Evolutionary conservation across 2,888 invertebrate species (phyloP), one percentile per base, ranked within the genome.

Genomic region (Lasius fuliginosus): DNA sequence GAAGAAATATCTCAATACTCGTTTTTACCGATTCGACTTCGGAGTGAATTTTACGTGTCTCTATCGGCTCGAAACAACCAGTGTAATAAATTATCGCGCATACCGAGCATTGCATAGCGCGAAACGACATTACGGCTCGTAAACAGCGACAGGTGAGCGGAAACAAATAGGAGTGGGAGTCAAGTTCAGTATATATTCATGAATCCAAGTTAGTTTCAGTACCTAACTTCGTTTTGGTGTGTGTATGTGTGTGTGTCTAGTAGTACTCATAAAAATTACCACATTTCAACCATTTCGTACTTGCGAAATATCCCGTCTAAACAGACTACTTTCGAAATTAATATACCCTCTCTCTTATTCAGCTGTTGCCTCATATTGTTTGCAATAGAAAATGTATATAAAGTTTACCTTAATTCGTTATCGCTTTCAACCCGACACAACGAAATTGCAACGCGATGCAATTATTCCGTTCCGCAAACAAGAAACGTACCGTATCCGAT

Each of bases 11-110:
- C 27, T 30, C 12, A 15, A 23, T 23, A 12, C 53, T 53, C 53
- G 8, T n/a, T 53, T 49, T 12, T 12, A 12, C 33, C 12, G 18
- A 6, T 23, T 12, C 1, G 49, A 30, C 27, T 27, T 27, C 3
- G 30, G 9, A 11, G 5, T 15, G 60, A 60, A 12, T 36, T 64
- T 64, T 40, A 33, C n/a, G 18, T 18, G 5, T 40, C 36, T n/a
- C n/a, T 36, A 36, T 64, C 23, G 64, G 6, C n/a, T 64, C 5
- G 18, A 36, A 58, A 73, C 18, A 40, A 40, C 18, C 58, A 73
- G 27, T 73, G 40, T 27, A 58, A 73, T 73, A 73, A 73, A 73
- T 73, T 73, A 73, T 58, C 58, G 58, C 27, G 23, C 27, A 40
- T 60, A 40, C 40, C 58, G 23, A 58, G 56, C 27, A 73, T 23